A percentile compares a stretch with the other conserved stretches of the same genome.
phyloP scores from a whole-genome alignment of 2,888 invertebrate genomes.

The Oasisia sp. region DNA sequence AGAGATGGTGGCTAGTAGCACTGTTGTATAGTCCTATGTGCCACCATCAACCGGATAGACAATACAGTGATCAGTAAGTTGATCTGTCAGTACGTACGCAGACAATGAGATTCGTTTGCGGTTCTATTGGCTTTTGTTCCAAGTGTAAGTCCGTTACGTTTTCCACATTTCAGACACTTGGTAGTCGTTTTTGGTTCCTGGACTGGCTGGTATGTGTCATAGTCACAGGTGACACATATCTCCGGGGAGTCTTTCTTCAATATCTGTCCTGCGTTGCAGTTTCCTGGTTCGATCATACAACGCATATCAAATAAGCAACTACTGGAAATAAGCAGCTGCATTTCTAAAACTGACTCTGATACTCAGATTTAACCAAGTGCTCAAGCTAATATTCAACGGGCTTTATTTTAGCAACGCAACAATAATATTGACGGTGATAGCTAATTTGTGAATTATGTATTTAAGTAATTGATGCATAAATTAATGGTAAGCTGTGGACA shows the following conservation, averaged over 20 bases:
- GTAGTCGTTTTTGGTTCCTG: background rate
- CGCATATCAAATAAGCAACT: background rate
- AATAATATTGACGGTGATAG: background rate
- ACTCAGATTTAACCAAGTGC: background rate
- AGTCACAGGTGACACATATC: background rate
- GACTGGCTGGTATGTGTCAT: background rate
- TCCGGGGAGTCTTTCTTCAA: background rate
- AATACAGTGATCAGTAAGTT: background rate
- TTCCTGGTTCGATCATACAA: background rate
- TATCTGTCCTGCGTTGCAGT: background rate
- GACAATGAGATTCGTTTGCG: background rate
- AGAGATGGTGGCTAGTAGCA: background rate
- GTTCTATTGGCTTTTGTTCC: background rate
- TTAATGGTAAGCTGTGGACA: background rate
- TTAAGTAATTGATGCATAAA: background rate
- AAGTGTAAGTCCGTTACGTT: background rate
- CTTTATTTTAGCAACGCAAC: background rate
- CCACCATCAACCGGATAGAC: background rate
- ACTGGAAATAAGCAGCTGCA: background rate
- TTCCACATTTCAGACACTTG: background rate
- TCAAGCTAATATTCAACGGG: background rate
- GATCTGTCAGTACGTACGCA: background rate
- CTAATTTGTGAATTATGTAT: no score
- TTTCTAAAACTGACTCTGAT: background rate
- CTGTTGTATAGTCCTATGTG: background rate